Conservation (phyloP, 2,113 vertebrate genomes). For the Ammodramus savannarum region DNA sequence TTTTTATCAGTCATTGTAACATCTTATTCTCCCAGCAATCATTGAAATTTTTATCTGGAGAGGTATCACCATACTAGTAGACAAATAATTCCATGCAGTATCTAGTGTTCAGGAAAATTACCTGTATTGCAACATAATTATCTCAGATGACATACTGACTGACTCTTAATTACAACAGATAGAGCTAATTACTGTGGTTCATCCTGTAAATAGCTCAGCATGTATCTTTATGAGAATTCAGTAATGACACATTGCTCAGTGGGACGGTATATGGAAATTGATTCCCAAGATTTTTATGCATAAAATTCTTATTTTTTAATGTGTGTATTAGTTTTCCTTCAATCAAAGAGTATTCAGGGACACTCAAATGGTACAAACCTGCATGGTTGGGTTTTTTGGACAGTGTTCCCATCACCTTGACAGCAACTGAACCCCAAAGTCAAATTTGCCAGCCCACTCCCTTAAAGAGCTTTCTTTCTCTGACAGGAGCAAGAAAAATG, state of each 20-base stretch:
- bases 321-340: neutral
- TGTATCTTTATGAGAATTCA: slow-evolving; percentile 30
- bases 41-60: neutral
- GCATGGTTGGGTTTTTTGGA: neutral
- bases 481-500: neutral
- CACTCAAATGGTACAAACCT: neutral
- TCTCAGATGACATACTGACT: slow-evolving; percentile 28
- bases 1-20: neutral
- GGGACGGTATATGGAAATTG: neutral
- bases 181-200: slow-evolving; percentile 34
- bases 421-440: neutral
- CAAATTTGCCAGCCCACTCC: rapidly evolving
- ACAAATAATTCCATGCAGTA: neutral
- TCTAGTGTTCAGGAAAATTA: neutral
- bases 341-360: neutral
- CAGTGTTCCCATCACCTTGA: neutral
- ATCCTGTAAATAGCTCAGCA: slow-evolving; percentile 41
- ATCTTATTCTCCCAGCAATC: neutral
- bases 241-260: slow-evolving; percentile 14
- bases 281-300: neutral
- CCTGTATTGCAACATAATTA: slow-evolving; percentile 29
- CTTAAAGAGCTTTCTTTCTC: neutral
- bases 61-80: neutral
- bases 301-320: neutral
- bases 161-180: slow-evolving; percentile 48